Percentiles rank a stretch among this genome's conserved stretches.
phyloP scores from a whole-genome alignment of 2,888 invertebrate genomes.

The Campoplex capitator region DNA sequence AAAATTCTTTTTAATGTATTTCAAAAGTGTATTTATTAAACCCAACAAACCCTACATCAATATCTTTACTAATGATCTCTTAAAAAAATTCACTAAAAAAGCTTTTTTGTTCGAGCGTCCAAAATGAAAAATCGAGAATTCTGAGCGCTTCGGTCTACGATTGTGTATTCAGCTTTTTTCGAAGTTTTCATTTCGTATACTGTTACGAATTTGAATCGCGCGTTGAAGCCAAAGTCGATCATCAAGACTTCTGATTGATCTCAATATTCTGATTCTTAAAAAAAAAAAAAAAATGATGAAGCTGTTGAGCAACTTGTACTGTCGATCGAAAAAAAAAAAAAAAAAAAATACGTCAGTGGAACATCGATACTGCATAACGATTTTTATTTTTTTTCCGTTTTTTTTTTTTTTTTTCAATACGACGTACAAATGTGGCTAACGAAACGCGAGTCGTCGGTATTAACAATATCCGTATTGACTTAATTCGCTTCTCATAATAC shows the following conservation, averaged over 20 bases:
- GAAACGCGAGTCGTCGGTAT: conserved; percentile 21
- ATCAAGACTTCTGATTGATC: not conserved
- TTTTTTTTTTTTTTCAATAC: conserved; percentile 19
- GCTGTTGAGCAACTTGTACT: not conserved
- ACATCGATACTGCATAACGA: conserved; percentile 21
- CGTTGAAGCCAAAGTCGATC: not conserved
- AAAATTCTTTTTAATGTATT: too few species aligned
- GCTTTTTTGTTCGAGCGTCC: too few species aligned
- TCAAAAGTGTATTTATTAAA: too few species aligned
- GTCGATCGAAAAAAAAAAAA: not conserved
- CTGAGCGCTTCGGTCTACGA: too few species aligned
- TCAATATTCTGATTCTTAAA: not conserved
- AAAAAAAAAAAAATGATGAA: not conserved
- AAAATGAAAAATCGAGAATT: too few species aligned
- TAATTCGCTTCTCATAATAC: conserved; percentile 25
- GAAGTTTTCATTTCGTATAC: not conserved
- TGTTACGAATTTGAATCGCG: not conserved
- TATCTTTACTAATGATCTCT: too few species aligned
- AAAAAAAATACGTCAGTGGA: not conserved
- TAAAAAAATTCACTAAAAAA: too few species aligned
- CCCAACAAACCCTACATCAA: too few species aligned
- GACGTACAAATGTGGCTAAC: conserved; percentile 17
- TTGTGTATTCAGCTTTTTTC: too few species aligned
- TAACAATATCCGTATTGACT: conserved; percentile 15
- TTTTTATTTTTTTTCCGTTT: conserved; percentile 9